Evolutionary conservation across 2,888 invertebrate genomes (phyloP), one percentile per base, ranked within the genome.

Genomic region (Nymphalis urticae): DNA sequence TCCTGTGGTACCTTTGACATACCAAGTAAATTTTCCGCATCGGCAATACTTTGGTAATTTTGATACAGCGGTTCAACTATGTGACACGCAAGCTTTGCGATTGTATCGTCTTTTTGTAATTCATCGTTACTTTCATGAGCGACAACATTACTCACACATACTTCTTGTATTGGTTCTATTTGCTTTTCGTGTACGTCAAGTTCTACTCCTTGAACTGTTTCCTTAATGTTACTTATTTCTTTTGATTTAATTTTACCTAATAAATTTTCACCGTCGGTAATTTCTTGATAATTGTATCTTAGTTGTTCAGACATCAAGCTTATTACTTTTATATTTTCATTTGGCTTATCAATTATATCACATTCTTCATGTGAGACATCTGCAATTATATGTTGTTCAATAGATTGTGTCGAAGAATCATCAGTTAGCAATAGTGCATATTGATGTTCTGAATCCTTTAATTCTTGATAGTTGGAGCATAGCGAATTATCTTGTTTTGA

Each of bases 371-470:
- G 17, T 27, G 27, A 13, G 24, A 53, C 6, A 27, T 17, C 32
- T 13, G 27, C 16, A 54, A 1, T 16, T 5, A 27, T 54, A 17
- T 27, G 27, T 54, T 54, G 27, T 27, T 56, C 6, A 54, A 16
- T 1, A 56, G 56, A 10, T 32, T 63, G 48, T 7, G n/a, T 48
- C 19, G 7, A 24, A 51, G 56, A 58, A 24, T 53, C 47, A 10
- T 21, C 16, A 10, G 64, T 60, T 16, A 54, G 42, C 32, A 67
- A 47, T 21, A 62, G 10, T 21, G 77, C 79, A 62, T 79, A 76
- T 6, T 70, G 70, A 36, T 69, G 64, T 79, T 86, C 85, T 64
- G 83, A 81, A 67, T 85, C 82, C 21, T 71, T 75, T 42, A 83
- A 73, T 61, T 83, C 81, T 65, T 79, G 77, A 70, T 85, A 78